phyloP scores from a whole-genome alignment of 1,140 invertebrate species.

The Bombus ignitus region DNA sequence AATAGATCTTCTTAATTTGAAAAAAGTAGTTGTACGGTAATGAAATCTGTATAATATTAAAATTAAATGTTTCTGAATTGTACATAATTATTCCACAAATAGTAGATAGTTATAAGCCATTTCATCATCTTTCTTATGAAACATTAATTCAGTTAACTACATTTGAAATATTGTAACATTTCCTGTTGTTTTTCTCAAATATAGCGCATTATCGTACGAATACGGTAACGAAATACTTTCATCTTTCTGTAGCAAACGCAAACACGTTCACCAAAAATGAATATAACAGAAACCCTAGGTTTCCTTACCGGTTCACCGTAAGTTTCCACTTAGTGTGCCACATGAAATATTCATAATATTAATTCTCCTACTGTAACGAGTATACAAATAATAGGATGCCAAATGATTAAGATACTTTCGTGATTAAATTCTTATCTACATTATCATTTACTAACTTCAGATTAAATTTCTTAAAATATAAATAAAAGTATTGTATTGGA shows the following conservation, averaged over 20 bases:
- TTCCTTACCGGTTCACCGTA: background rate
- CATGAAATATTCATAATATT: background rate
- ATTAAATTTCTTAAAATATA: background rate
- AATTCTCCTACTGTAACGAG: background rate
- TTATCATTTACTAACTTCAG: background rate
- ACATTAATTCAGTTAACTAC: background rate
- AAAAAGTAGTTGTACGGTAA: background rate
- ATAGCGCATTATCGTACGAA: slow-evolving; percentile 26
- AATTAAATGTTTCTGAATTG: background rate
- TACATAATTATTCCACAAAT: background rate
- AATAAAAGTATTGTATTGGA: background rate
- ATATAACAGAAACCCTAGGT: slow-evolving; percentile 14
- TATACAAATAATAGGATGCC: background rate
- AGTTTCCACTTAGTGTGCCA: background rate
- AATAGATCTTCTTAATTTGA: background rate
- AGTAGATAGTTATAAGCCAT: background rate
- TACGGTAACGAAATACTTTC: slow-evolving; percentile 29
- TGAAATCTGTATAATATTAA: slow-evolving; percentile 2
- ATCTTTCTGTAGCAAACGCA: slow-evolving; percentile 31
- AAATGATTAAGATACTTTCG: background rate
- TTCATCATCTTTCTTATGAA: background rate
- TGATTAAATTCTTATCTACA: background rate
- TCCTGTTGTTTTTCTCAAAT: slow-evolving; percentile 14
- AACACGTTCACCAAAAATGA: slow-evolving; percentile 16
- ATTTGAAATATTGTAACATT: background rate